phyloP scores from a whole-genome alignment of 2,113 vertebrate species.

The Sapayoa aenigma region DNA sequence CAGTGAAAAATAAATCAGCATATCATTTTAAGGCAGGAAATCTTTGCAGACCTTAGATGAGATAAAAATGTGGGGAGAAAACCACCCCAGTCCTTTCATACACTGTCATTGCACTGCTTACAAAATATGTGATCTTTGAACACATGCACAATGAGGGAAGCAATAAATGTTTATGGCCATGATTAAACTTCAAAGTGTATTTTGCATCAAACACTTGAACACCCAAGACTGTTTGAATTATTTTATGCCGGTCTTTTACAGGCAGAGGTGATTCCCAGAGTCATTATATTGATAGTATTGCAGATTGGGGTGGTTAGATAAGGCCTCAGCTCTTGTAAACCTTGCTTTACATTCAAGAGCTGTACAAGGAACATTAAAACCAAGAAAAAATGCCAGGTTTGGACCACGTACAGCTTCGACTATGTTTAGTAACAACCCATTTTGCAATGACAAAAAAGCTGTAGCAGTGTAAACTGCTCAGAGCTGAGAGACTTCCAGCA shows the following conservation, averaged over 20 bases:
- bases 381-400: background rate
- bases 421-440: background rate
- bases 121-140: background rate
- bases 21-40: background rate
- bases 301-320: background rate
- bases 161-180: background rate
- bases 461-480: background rate
- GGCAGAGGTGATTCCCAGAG: background rate
- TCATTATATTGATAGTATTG: background rate
- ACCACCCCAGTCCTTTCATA: background rate
- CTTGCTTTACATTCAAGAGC: background rate
- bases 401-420: background rate
- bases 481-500: background rate
- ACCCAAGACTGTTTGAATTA: background rate
- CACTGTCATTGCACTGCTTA: background rate
- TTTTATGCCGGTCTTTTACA: background rate
- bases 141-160: background rate
- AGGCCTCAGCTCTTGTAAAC: background rate
- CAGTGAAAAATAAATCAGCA: background rate
- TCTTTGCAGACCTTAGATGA: background rate
- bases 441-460: background rate
- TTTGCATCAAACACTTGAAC: background rate
- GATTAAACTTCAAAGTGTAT: slow-evolving; percentile 44
- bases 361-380: background rate
- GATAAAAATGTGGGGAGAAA: background rate